Conservation (phyloP, 2,797 vertebrate genomes). For the Rhadinocentrus ornatus region DNA sequence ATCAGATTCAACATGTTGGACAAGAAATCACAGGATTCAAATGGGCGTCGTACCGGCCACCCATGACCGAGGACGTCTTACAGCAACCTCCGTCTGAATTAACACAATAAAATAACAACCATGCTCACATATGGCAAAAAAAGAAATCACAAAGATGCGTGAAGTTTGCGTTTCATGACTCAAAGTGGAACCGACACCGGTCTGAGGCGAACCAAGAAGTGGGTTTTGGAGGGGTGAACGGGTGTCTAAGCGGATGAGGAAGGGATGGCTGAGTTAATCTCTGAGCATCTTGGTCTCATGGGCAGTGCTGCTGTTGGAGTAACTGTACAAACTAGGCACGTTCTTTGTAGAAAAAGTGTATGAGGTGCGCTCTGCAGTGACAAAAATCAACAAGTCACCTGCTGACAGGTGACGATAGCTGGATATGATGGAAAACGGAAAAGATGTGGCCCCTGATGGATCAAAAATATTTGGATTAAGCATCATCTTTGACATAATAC, state of each 20-base stretch:
- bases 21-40: background rate
- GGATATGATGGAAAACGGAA: background rate
- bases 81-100: background rate
- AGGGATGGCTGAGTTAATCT: constrained; percentile 55
- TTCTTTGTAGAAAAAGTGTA: constrained; percentile 67
- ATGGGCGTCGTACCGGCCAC: background rate
- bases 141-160: constrained; percentile 3
- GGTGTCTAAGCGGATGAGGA: constrained; percentile 14
- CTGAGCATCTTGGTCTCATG: constrained; percentile 65
- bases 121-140: background rate
- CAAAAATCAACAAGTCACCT: constrained; percentile 24
- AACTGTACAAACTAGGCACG: constrained; percentile 73
- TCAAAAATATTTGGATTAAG: too few relatives aligned
- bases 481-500: background rate
- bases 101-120: background rate
- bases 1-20: too few relatives aligned
- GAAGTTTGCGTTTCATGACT: background rate
- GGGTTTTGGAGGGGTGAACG: constrained; percentile 16
- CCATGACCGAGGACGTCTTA: background rate
- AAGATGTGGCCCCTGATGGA: background rate
- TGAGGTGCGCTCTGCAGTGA: constrained; percentile 43
- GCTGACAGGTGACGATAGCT: constrained; percentile 5
- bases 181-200: background rate
- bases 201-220: background rate
- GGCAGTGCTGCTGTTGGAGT: constrained; percentile 77